These are phyloP conservation scores for Toxotes lorentzi DNA, from an alignment of 2,797 vertebrate species.

Conservation along the genomic window DNA sequence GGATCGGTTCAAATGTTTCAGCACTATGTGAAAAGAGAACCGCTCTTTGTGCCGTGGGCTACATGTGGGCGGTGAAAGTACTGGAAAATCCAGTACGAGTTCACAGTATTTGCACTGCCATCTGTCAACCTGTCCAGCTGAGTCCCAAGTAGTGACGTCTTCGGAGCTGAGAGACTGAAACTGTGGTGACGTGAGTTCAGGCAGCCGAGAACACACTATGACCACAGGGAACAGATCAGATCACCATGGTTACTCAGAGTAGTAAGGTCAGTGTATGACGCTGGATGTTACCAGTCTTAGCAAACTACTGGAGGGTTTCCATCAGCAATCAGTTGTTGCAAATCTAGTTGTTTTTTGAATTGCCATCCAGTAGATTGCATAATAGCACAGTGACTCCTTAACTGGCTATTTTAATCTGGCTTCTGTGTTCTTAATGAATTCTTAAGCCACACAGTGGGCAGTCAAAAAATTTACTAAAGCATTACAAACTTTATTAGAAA, in stretches of 20 bases:
- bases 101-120: conserved; percentile 40
- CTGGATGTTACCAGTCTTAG: conserved; percentile 47
- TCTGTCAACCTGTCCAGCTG: conserved; percentile 61
- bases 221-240: conserved; percentile 67
- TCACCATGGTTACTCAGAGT: conserved; percentile 79
- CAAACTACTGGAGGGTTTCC: conserved; percentile 48
- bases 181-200: conserved; percentile 64
- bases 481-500: conserved; percentile 31
- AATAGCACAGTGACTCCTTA: conserved; percentile 12
- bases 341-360: conserved; percentile 23
- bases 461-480: conserved; percentile 10
- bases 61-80: neutral
- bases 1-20: neutral
- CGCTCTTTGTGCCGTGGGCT: neutral
- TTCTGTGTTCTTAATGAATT: conserved; percentile 9
- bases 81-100: conserved; percentile 13
- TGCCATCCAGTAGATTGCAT: conserved; percentile 12
- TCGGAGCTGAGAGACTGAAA: conserved; percentile 56
- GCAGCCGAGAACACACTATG: conserved; percentile 54
- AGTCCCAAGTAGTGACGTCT: conserved; percentile 53
- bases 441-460: conserved; percentile 4
- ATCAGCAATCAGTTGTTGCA: conserved; percentile 23
- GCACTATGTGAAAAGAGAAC: neutral
- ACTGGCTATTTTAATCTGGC: conserved; percentile 25
- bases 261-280: conserved; percentile 75